phyloP scores from a whole-genome alignment of 2,113 vertebrate species.

The Stictonetta naevosa region DNA sequence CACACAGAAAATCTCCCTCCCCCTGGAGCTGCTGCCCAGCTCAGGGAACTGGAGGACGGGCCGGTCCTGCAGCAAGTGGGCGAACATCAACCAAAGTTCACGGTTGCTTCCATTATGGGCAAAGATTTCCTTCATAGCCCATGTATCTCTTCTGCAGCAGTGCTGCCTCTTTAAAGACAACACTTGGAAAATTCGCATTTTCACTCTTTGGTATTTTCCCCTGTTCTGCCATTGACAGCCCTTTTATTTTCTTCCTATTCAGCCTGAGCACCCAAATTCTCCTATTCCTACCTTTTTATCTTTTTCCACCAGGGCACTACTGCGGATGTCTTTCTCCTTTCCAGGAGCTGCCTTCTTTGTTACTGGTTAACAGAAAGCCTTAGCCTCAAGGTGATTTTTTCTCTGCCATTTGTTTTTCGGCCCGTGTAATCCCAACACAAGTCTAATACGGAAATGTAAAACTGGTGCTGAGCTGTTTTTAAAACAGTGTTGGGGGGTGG shows the following conservation, averaged over 20 bases:
- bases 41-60: background rate
- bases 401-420: slow-evolving; percentile 12
- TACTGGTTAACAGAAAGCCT: background rate
- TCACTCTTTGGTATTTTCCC: background rate
- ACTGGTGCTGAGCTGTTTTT: slow-evolving; percentile 26
- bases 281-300: background rate
- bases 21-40: background rate
- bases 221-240: background rate
- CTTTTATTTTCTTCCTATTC: background rate
- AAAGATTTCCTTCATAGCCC: background rate
- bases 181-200: background rate
- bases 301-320: background rate
- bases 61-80: background rate
- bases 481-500: slow-evolving; percentile 15
- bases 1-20: background rate
- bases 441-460: slow-evolving; percentile 13
- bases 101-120: background rate
- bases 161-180: background rate
- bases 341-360: background rate
- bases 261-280: background rate
- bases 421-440: background rate
- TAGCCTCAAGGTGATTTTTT: background rate
- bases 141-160: background rate
- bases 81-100: background rate
- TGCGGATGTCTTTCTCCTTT: background rate